These are phyloP conservation scores for Epistrophe eligans DNA, from an alignment of 2,888 invertebrate species.

Conservation along the genomic window DNA sequence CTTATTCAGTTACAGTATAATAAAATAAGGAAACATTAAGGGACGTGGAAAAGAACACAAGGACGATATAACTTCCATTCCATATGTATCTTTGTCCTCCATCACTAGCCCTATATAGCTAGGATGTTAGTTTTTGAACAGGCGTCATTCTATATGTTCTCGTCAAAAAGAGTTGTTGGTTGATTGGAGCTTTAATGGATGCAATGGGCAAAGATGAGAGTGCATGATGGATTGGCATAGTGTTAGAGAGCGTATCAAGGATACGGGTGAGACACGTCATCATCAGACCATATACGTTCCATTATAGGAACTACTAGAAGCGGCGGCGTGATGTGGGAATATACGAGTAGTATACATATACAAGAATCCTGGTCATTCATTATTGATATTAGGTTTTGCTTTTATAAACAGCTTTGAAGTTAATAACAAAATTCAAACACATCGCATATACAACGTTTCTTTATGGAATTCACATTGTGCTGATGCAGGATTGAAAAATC, in stretches of 20 bases:
- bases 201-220: slow-evolving; percentile 20
- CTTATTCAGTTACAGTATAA: slow-evolving; percentile 70
- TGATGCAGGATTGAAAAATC: not conserved
- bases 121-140: slow-evolving; percentile 15
- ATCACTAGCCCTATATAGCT: not conserved
- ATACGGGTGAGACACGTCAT: not conserved
- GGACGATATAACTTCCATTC: slow-evolving; percentile 19
- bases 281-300: not conserved
- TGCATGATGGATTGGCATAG: slow-evolving; percentile 7
- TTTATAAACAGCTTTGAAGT: slow-evolving; percentile 42
- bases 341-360: not conserved
- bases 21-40: slow-evolving; percentile 71
- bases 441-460: not conserved
- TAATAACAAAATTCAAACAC: slow-evolving; percentile 43
- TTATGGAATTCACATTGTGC: not conserved
- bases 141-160: slow-evolving; percentile 16
- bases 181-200: slow-evolving; percentile 39
- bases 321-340: not conserved
- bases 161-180: slow-evolving; percentile 8
- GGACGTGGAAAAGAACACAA: slow-evolving; percentile 47
- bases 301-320: not conserved
- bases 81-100: not conserved
- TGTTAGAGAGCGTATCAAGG: not conserved
- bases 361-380: slow-evolving; percentile 34
- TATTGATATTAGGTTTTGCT: slow-evolving; percentile 56